These are phyloP conservation scores for Coptodon rendalli DNA, from an alignment of 2,113 vertebrate genomes.

Conservation along the genomic window DNA sequence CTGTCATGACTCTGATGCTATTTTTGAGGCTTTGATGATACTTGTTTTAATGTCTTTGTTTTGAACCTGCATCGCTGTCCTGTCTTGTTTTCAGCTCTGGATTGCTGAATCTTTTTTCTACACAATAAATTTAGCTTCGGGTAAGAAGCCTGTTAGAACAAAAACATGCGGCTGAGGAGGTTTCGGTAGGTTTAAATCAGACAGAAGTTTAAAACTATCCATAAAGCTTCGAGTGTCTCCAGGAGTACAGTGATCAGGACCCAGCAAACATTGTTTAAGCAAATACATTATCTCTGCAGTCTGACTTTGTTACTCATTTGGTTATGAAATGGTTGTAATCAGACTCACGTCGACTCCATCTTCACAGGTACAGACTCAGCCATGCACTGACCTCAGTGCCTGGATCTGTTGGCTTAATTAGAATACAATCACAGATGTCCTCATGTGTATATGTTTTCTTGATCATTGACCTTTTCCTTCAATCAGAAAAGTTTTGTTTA, in stretches of 20 bases:
- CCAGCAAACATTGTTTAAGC: not conserved
- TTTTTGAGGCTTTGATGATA: not conserved
- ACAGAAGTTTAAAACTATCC: not conserved
- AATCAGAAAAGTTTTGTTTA: not conserved
- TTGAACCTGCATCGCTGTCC: not conserved
- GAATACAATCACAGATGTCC: not conserved
- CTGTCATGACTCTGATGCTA: not conserved
- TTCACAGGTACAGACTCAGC: not conserved
- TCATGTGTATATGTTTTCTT: not conserved
- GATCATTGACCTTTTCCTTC: not conserved
- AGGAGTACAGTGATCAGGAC: not conserved
- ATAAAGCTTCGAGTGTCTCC: not conserved
- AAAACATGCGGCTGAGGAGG: not conserved
- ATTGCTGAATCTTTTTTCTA: not conserved
- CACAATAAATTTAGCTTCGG: not conserved
- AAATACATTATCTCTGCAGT: not conserved
- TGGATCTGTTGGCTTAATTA: not conserved
- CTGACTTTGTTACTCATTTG: not conserved
- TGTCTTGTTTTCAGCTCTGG: not conserved
- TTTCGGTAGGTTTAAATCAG: not conserved
- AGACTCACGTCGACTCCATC: not conserved
- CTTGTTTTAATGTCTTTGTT: not conserved
- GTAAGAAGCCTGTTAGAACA: not conserved
- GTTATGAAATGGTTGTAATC: not conserved
- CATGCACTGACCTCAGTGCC: not conserved